phyloP scores from a whole-genome alignment of 2,797 vertebrate genomes.

The Galaxias olidus region DNA sequence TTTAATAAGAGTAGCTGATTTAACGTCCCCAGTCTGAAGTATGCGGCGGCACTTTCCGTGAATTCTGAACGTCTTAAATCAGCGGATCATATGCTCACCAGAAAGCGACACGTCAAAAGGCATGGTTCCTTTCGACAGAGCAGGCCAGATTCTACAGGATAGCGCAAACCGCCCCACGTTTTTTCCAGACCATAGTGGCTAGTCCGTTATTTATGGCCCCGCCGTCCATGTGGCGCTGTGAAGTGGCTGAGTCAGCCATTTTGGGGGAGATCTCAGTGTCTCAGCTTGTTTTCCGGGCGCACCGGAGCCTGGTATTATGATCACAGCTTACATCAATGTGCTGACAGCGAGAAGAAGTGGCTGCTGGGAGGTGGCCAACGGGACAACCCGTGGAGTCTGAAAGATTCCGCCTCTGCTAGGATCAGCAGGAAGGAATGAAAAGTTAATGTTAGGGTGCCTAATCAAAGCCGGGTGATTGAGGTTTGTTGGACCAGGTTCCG shows the following conservation, averaged over 20 bases:
- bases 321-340: conserved; percentile 66
- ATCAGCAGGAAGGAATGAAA: conserved; percentile 53
- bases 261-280: conserved; percentile 19
- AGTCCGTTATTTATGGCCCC: conserved; percentile 23
- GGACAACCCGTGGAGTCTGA: conserved; percentile 43
- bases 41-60: background rate
- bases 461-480: conserved; percentile 38
- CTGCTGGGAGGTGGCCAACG: conserved; percentile 51
- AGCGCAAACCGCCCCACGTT: too few relatives aligned
- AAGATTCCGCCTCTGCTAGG: conserved; percentile 35
- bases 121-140: background rate
- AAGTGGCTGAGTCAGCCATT: conserved; percentile 40
- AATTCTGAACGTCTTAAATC: background rate
- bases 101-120: background rate
- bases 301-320: conserved; percentile 60
- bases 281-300: conserved; percentile 20
- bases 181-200: conserved; percentile 3
- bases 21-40: background rate
- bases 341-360: conserved; percentile 52
- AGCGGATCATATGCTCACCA: too few relatives aligned
- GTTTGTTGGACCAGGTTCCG: conserved; percentile 41
- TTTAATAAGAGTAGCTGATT: conserved; percentile 31
- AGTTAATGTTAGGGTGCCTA: conserved; percentile 39
- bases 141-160: background rate
- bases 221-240: conserved; percentile 28